Base-by-base conservation (phyloP, 2,113 vertebrate species). In the Pelodiscus sinensis region DNA sequence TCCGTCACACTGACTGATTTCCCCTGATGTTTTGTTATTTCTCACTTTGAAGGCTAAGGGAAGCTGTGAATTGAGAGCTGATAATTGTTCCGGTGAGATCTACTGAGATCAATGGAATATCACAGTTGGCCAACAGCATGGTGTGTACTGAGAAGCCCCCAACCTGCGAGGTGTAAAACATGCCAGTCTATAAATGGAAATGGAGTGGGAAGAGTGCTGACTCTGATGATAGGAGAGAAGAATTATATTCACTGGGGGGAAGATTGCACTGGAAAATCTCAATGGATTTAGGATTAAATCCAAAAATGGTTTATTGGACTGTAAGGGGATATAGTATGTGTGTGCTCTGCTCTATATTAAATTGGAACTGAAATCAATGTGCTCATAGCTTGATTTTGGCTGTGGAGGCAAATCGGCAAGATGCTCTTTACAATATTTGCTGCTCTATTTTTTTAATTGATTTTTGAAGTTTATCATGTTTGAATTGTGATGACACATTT, bases 391-490 rank as follows among this genome's bases (percentile, higher is more conserved):
- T 55, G 78, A 89, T 13, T 86, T 79, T 87, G 13, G 80, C 78
- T 15, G 29, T 51, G 60, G 90, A 86, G 62, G 25, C 51, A 91
- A 86, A 82, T 84, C 88, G 57, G 8, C 31, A 51, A 91, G n/a
- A 55, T 56, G 44, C 5, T 89, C 73, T 57, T 87, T 86, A 77
- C 50, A 92, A 80, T 85, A 83, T 21, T 88, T 85, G 21, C 16
- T 87, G 51, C 83, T 58, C 90, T 1, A 38, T 35, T 89, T 78
- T 44, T 92, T 93, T 89, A 96, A 96, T 88, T 94, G 58, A 95
- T 94, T 96, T 44, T 93, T 94, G 89, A 94, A 88, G 55, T 82
- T 78, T 75, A 38, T 81, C 86, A 62, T 73, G 38, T 93, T 95
- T 3, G 8, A 87, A 92, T 92, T 91, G 68, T 85, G 81, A 51